A percentile compares a stretch with the other conserved stretches of the same genome.
Conservation (phyloP, 2,888 invertebrate genomes). For the Pollenia griseotomentosa region DNA sequence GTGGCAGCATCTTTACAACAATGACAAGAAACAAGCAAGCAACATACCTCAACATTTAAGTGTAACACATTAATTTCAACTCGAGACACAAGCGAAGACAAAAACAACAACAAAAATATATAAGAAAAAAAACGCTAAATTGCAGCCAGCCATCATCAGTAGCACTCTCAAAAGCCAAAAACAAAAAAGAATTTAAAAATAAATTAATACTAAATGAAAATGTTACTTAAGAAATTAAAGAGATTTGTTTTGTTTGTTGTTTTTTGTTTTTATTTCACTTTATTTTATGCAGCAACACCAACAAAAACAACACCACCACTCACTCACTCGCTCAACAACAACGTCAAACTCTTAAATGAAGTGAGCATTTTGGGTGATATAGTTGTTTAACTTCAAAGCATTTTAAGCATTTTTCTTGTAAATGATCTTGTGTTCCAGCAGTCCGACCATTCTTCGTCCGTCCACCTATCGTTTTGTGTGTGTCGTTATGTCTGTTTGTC, state of each 20-base stretch:
- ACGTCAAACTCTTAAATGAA: slow-evolving; percentile 55
- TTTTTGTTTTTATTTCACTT: slow-evolving; percentile 46
- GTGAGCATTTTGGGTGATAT: slow-evolving; percentile 66
- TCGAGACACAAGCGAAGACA: slow-evolving; percentile 30
- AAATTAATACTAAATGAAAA: slow-evolving; percentile 72
- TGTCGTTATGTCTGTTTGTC: slow-evolving; percentile 19
- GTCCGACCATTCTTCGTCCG: neutral
- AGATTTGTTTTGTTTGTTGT: slow-evolving; percentile 70
- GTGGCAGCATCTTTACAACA: slow-evolving; percentile 49
- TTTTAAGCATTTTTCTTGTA: slow-evolving; percentile 62
- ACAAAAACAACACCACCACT: slow-evolving; percentile 16
- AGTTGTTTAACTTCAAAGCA: slow-evolving; percentile 70
- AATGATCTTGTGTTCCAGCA: slow-evolving; percentile 54
- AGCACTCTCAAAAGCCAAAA: slow-evolving; percentile 25
- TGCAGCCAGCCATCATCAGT: slow-evolving; percentile 40
- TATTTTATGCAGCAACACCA: slow-evolving; percentile 24
- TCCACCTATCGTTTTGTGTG: neutral
- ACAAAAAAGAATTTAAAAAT: slow-evolving; percentile 61
- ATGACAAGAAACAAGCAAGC: slow-evolving; percentile 69
- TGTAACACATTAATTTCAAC: slow-evolving; percentile 72
- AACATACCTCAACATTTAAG: slow-evolving; percentile 73
- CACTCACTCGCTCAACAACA: slow-evolving; percentile 63
- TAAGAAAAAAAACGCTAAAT: neutral
- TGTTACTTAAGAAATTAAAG: slow-evolving; percentile 72
- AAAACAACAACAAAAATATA: slow-evolving; percentile 12